A percentile compares a stretch with the other conserved stretches of the same genome.
phyloP scores from a whole-genome alignment of 1,140 invertebrate genomes.

The Magallana gigas region DNA sequence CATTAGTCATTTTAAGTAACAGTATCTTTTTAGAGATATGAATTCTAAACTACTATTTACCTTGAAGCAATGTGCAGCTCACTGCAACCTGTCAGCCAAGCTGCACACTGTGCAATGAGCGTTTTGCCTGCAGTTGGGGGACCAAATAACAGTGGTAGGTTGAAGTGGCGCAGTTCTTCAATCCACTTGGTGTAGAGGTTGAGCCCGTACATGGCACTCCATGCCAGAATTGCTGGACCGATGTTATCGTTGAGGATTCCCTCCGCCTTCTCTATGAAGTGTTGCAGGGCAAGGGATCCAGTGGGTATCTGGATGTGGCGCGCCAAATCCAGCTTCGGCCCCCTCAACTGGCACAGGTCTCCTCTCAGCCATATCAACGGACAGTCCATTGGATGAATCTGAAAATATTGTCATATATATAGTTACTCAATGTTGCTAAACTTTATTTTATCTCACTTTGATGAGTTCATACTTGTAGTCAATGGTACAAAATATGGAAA shows the following conservation, averaged over 20 bases:
- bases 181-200: not conserved
- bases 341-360: not conserved
- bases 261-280: not conserved
- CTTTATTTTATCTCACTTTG: too few relatives aligned
- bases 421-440: too few relatives aligned
- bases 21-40: too few relatives aligned
- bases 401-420: not conserved
- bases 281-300: not conserved
- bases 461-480: too few relatives aligned
- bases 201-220: not conserved
- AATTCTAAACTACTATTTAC: not conserved
- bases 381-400: conserved; percentile 34
- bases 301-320: not conserved
- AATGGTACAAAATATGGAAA: too few relatives aligned
- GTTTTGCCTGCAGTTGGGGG: conserved; percentile 27
- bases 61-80: conserved; percentile 41
- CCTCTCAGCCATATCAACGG: conserved; percentile 17
- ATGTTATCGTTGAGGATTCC: not conserved
- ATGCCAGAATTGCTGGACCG: conserved; percentile 37
- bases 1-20: too few relatives aligned
- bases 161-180: not conserved
- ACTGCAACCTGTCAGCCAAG: conserved; percentile 30
- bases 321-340: conserved; percentile 2
- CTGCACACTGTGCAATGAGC: conserved; percentile 35
- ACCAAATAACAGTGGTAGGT: conserved; percentile 35